phyloP scores from a whole-genome alignment of 2,888 invertebrate genomes.

The Prosopocoilus inquinatus region DNA sequence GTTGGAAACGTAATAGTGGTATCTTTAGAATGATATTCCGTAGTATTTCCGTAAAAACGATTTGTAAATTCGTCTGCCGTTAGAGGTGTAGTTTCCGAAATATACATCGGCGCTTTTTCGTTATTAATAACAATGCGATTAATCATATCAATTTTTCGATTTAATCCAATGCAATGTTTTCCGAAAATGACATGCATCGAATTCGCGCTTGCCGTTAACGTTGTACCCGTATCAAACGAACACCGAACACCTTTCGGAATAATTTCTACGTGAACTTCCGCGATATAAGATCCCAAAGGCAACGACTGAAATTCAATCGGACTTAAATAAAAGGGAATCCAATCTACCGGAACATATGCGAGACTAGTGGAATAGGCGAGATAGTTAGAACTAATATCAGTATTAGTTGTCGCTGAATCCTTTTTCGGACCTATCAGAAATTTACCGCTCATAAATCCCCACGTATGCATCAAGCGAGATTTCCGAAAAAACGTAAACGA shows the following conservation, averaged over 20 bases:
- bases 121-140: background rate
- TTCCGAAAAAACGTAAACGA: too few relatives aligned
- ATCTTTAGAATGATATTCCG: too few relatives aligned
- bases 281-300: background rate
- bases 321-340: conserved; percentile 1
- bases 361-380: background rate
- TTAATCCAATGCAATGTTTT: conserved; percentile 1
- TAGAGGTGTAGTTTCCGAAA: too few relatives aligned
- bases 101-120: background rate
- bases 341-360: background rate
- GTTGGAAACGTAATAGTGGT: too few relatives aligned
- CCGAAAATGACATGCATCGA: conserved; percentile 4
- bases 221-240: background rate
- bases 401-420: too few relatives aligned
- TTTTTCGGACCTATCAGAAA: too few relatives aligned
- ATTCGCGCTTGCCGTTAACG: background rate
- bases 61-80: too few relatives aligned
- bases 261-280: conserved; percentile 2
- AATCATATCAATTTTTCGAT: background rate
- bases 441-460: too few relatives aligned
- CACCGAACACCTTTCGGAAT: conserved; percentile 4
- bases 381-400: too few relatives aligned
- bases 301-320: background rate
- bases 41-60: too few relatives aligned
- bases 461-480: too few relatives aligned